Percentiles rank a stretch among this genome's conserved stretches.
These are phyloP conservation scores for Sicus ferrugineus DNA, from an alignment of 2,888 invertebrate species.

Conservation along the genomic window DNA sequence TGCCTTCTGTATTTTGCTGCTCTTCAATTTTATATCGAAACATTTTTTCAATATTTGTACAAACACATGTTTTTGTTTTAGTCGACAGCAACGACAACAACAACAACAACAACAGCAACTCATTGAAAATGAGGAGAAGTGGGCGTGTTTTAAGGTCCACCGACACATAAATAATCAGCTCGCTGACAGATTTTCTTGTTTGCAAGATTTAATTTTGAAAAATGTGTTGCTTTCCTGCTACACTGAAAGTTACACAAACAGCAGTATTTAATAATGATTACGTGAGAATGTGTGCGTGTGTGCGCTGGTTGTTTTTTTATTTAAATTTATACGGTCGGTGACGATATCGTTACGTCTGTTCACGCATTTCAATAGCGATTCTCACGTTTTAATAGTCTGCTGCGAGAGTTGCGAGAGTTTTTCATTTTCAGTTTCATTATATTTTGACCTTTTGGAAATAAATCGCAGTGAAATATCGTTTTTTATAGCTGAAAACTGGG, in stretches of 20 bases:
- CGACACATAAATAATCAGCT: conserved; percentile 22
- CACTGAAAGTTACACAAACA: neutral
- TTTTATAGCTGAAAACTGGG: too few relatives aligned
- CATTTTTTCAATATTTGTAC: neutral
- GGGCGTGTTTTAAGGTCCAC: conserved; percentile 17
- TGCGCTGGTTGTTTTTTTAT: neutral
- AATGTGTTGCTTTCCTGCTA: conserved; percentile 5
- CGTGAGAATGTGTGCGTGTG: neutral
- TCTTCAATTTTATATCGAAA: neutral
- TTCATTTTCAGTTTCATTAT: neutral
- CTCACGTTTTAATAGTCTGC: conserved; percentile 9
- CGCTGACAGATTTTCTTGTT: conserved; percentile 26
- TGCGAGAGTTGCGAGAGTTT: neutral
- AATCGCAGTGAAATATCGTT: neutral
- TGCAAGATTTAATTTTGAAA: conserved; percentile 25
- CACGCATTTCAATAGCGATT: neutral
- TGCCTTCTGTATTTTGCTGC: neutral
- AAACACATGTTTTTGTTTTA: conserved; percentile 15
- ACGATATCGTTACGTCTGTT: neutral
- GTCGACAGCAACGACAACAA: neutral
- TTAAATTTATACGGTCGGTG: neutral
- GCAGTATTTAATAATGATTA: neutral
- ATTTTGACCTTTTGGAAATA: conserved; percentile 1
- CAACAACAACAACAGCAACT: neutral
- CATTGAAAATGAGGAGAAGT: conserved; percentile 5